Evolutionary conservation across 2,113 vertebrate genomes (phyloP), one percentile per base, ranked within the genome.

Genomic region (Odontophorus gujanensis): DNA sequence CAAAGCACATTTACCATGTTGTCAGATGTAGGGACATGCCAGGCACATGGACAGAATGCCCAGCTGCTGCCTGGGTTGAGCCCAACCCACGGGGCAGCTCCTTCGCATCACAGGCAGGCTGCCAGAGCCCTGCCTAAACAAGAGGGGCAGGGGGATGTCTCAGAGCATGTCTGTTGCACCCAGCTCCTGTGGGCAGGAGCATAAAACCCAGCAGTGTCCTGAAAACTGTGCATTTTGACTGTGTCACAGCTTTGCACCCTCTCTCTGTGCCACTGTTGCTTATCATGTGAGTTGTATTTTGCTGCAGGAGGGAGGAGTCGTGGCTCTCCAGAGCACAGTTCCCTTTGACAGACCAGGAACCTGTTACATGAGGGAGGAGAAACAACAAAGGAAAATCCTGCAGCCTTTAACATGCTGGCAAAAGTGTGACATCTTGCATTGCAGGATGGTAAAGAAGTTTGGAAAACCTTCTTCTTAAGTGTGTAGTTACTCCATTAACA

Each of bases 241-340:
- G 17, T 79, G 53, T 36, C 0, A 1, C 43, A 1, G 14, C 0
- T 2, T 53, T 0, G 1, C 6, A 17, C 47, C 51, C 8, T 59
- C 10, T 71, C 26, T 24, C 34, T 55, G 8, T 6, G 17, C 48
- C 22, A 42, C 12, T 55, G 4, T 22, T 53, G 50, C 17, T 42
- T 51, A 47, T 32, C 38, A 43, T 30, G 58, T 45, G 17, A 3
- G 18, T 1, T 0, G 1, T 53, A 9, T 17, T 58, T 45, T 24
- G 45, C 13, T 9, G 6, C 1, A 3, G 17, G 28, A 71, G n/a
- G 32, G 12, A 74, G 26, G 62, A 38, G 42, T 36, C 11, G 30
- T 43, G 34, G 17, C 20, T 71, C 5, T 20, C 17, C 17, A 36
- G 40, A 47, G 19, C 24, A 43, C 17, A 1, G 0, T 76, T 85